Evolutionary conservation across 2,888 invertebrate species (phyloP).

Genomic region (Branchinecta sandiegonensis): DNA sequence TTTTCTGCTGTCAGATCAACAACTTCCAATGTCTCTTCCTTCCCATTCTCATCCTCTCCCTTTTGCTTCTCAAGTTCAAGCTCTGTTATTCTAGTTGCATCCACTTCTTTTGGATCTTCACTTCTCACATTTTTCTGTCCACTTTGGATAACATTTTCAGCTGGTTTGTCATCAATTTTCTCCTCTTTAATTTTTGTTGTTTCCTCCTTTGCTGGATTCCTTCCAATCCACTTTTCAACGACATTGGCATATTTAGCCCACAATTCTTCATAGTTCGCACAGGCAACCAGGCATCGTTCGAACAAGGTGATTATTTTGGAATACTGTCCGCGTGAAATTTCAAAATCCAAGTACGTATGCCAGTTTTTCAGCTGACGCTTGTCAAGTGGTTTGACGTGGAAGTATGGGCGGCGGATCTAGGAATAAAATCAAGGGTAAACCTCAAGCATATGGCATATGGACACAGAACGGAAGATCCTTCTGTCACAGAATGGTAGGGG

Average conservation of each 20-base stretch:
- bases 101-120: constrained; percentile 14
- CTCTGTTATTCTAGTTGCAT: constrained; percentile 22
- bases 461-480: constrained; percentile 17
- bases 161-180: constrained; percentile 17
- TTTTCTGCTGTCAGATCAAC: constrained; percentile 28
- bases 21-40: constrained; percentile 22
- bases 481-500: too few relatives aligned
- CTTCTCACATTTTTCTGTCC: neutral
- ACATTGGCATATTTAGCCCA: constrained; percentile 35
- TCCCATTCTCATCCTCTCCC: constrained; percentile 27
- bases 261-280: constrained; percentile 44
- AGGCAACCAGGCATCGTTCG: constrained; percentile 43
- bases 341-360: constrained; percentile 42
- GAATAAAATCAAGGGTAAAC: constrained; percentile 25
- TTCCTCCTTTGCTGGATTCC: constrained; percentile 25
- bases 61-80: constrained; percentile 20
- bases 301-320: constrained; percentile 39
- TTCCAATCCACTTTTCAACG: constrained; percentile 29
- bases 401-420: constrained; percentile 43
- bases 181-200: constrained; percentile 21
- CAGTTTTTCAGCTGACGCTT: constrained; percentile 42
- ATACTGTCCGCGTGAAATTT: constrained; percentile 33
- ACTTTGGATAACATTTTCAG: constrained; percentile 20
- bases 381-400: constrained; percentile 44
- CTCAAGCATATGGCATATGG: neutral